Conservation (phyloP, 2,797 vertebrate genomes). For the Zenarchopterus dispar region DNA sequence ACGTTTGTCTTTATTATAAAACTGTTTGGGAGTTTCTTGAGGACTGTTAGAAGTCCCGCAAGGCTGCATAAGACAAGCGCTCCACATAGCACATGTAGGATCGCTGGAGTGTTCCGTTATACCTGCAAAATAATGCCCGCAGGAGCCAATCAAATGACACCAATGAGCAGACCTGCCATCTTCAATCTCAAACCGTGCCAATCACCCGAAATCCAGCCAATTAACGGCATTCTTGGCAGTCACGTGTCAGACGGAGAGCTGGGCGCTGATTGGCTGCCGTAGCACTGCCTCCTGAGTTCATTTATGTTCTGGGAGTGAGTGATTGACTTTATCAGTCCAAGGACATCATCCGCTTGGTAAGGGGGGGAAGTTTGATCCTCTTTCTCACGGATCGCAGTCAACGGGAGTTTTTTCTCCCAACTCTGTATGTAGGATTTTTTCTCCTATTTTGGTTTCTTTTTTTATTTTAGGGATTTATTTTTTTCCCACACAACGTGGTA, state of each 20-base stretch:
- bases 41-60: constrained; percentile 1
- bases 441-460: constrained; percentile 68
- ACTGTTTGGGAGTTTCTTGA: constrained; percentile 46
- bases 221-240: constrained; percentile 77
- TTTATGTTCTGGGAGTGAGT: constrained; percentile 96
- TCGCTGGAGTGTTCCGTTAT: constrained; percentile 71
- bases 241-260: constrained; percentile 84
- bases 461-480: constrained; percentile 59
- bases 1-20: constrained; percentile 37
- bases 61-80: constrained; percentile 32
- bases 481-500: constrained; percentile 50
- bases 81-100: constrained; percentile 37
- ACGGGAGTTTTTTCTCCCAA: constrained; percentile 83
- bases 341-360: constrained; percentile 93
- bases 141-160: constrained; percentile 87
- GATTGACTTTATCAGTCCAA: constrained; percentile 98
- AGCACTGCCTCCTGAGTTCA: constrained; percentile 90
- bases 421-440: constrained; percentile 75
- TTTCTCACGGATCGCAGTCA: constrained; percentile 86
- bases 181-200: constrained; percentile 87
- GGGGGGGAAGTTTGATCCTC: constrained; percentile 88
- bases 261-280: constrained; percentile 85
- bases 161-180: constrained; percentile 87
- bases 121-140: constrained; percentile 87
- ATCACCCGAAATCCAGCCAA: constrained; percentile 87